A percentile compares a stretch with the other conserved stretches of the same genome.
phyloP scores from a whole-genome alignment of 2,888 invertebrate species.

The Emmelina monodactyla region DNA sequence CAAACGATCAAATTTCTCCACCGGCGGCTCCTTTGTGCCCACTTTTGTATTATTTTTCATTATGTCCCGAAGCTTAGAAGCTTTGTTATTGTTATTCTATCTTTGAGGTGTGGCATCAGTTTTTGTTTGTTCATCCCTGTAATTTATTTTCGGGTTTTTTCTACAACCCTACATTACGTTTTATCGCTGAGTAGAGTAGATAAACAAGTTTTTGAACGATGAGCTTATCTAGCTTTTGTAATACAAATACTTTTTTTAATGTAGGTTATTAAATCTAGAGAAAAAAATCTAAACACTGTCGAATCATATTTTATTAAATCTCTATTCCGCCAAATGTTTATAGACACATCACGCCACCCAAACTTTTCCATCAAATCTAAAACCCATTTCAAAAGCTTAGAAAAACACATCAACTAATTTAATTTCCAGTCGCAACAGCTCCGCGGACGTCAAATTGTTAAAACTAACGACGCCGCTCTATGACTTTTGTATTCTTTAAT shows the following conservation, averaged over 20 bases:
- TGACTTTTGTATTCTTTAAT: conserved; percentile 51
- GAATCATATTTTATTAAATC: neutral
- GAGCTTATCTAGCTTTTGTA: neutral
- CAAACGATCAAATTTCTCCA: conserved; percentile 33
- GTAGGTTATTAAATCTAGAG: neutral
- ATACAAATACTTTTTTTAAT: neutral
- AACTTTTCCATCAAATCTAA: too few relatives aligned
- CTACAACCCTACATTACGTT: conserved; percentile 30
- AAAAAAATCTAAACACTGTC: neutral
- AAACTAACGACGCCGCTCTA: conserved; percentile 27
- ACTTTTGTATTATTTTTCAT: conserved; percentile 31
- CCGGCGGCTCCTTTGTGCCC: conserved; percentile 23
- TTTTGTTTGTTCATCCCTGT: conserved; percentile 35
- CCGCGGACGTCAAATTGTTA: neutral
- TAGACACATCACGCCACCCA: too few relatives aligned
- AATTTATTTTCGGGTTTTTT: conserved; percentile 38
- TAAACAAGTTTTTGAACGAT: neutral
- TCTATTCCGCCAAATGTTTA: too few relatives aligned
- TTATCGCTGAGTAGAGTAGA: conserved; percentile 15
- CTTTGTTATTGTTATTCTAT: conserved; percentile 52
- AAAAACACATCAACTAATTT: neutral
- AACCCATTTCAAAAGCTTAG: too few relatives aligned
- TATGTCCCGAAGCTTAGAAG: conserved; percentile 26
- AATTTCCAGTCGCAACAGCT: conserved; percentile 2
- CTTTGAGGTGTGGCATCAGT: conserved; percentile 40